phyloP scores from a whole-genome alignment of 2,888 invertebrate genomes.

The Didymodactylos carnosus region DNA sequence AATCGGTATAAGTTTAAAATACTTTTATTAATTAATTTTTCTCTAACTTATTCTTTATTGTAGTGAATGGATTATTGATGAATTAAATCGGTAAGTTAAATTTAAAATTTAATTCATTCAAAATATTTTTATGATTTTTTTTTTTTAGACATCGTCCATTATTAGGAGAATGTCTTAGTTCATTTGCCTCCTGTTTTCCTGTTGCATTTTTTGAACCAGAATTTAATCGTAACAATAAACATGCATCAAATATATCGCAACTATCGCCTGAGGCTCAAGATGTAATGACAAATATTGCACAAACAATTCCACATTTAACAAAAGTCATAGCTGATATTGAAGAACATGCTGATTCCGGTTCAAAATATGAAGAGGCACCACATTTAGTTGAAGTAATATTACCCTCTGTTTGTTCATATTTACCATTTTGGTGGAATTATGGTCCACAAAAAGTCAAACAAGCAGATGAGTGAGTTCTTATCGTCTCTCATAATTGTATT shows the following conservation, averaged over 20 bases:
- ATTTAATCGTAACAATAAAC: slow-evolving; percentile 85
- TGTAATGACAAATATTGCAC: slow-evolving; percentile 64
- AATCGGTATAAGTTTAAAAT: slow-evolving; percentile 21
- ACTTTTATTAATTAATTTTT: neutral
- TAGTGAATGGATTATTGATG: slow-evolving; percentile 11
- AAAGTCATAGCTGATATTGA: slow-evolving; percentile 75
- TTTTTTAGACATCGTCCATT: slow-evolving; percentile 79
- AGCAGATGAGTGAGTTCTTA: neutral
- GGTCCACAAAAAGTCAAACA: neutral
- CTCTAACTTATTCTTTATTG: neutral
- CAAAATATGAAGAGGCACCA: slow-evolving; percentile 68
- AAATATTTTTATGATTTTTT: too few relatives aligned
- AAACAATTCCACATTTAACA: slow-evolving; percentile 76
- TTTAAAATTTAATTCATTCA: too few relatives aligned
- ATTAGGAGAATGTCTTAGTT: slow-evolving; percentile 83
- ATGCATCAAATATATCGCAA: slow-evolving; percentile 40
- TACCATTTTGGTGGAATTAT: slow-evolving; percentile 11
- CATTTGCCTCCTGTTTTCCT: slow-evolving; percentile 92
- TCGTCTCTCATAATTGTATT: neutral
- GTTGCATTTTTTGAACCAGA: slow-evolving; percentile 93
- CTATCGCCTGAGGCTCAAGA: slow-evolving; percentile 1
- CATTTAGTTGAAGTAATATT: slow-evolving; percentile 90
- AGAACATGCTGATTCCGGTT: slow-evolving; percentile 76
- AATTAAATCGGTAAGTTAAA: too few relatives aligned
- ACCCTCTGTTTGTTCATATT: slow-evolving; percentile 59